phyloP scores from a whole-genome alignment of 2,113 vertebrate genomes.

The Parotia lawesii region DNA sequence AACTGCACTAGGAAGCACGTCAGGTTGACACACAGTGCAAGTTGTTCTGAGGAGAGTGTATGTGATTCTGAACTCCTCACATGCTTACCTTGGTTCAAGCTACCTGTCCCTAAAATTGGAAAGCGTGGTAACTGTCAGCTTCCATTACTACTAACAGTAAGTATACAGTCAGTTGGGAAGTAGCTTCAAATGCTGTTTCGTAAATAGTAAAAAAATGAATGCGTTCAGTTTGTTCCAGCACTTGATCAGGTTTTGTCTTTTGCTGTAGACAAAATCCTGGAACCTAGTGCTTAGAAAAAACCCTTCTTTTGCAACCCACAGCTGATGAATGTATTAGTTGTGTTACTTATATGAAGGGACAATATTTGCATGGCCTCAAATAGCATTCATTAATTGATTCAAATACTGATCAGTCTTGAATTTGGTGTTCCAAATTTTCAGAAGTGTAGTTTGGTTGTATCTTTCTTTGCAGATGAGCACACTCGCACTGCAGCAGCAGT shows the following conservation, averaged over 20 bases:
- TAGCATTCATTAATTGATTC: neutral
- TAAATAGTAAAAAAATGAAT: neutral
- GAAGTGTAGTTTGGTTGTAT: neutral
- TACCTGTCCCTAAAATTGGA: neutral
- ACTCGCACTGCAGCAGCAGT: neutral
- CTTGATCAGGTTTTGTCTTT: slow-evolving; percentile 62
- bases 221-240: neutral
- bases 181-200: neutral
- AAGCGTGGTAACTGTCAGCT: neutral
- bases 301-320: slow-evolving; percentile 73
- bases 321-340: slow-evolving; percentile 46
- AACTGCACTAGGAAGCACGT: accelerated
- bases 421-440: accelerated
- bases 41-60: accelerated
- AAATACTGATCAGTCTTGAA: neutral
- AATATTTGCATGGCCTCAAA: neutral
- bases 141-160: neutral
- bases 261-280: slow-evolving; percentile 36
- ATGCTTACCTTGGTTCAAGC: neutral
- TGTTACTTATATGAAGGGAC: slow-evolving; percentile 70
- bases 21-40: accelerated
- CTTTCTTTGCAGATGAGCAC: neutral
- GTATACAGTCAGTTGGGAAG: neutral
- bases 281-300: slow-evolving; percentile 68
- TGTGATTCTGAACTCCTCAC: neutral